Evolutionary conservation across 2,113 vertebrate species (phyloP), one percentile per base, ranked within the genome.

Genomic region (Erythrocercus mccallii): DNA sequence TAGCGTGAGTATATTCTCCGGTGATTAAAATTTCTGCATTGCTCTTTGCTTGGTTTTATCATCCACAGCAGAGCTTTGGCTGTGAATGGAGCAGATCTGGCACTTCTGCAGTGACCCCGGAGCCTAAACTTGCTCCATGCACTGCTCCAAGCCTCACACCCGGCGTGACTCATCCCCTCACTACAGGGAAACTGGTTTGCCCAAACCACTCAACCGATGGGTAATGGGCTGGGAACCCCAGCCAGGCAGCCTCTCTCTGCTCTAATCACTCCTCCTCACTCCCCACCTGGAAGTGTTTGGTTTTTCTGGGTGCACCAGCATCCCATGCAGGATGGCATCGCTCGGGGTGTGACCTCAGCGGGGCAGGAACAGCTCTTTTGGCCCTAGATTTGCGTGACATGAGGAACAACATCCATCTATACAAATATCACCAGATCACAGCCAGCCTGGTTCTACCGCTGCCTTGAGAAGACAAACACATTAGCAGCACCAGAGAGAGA

Each of bases 161-260:
- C 38, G 9, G 20, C 0, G 14, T 93, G 94, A 94, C 79, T 96
- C 92, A 94, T 30, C 74, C 79, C 66, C 3, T 7, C 48, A 8
- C 73, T 0, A 5, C 35, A 7, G 91, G 81, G 70, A 70, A 96
- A 95, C 94, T 93, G 91, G 85, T 95, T 95, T 90, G 64, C 50
- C 91, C 93, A 58, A 90, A 88, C 50, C 92, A 69, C 47, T 19
- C 54, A 2, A 10, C 50, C 3, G 15, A 40, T 76, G 74, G 81
- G 22, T 44, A 40, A 42, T 90, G 85, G 70, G 66, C 61, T 79
- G 92, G 84, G 71, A 88, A 30, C 20, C 78, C 65, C 15, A 6
- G 58, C 73, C 90, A 45, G 89, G 77, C 80, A 25, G 69, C 84
- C 71, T 80, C 85, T 38, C 73, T 72, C 78, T 38, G 74, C 70